Conservation (phyloP, 2,113 vertebrate genomes). For the Romanogobio albipinnatus region DNA sequence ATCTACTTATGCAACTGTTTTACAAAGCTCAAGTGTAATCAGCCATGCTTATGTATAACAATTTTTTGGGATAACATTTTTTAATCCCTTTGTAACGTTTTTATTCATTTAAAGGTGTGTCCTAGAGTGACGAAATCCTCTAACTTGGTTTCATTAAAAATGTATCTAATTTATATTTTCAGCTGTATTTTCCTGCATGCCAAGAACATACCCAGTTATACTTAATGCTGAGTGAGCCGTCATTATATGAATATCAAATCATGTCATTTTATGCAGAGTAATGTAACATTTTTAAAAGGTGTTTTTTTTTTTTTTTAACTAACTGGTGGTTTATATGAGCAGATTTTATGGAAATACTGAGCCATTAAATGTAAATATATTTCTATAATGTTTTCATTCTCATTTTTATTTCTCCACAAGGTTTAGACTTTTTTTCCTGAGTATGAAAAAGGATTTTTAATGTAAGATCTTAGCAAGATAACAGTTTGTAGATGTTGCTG, state of each 20-base stretch:
- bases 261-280: no score
- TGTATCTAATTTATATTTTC: not conserved
- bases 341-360: not conserved
- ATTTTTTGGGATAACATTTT: not conserved
- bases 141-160: constrained; percentile 41
- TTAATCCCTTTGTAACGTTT: constrained; percentile 30
- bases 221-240: not conserved
- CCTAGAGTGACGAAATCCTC: constrained; percentile 11
- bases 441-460: not conserved
- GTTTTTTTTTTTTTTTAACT: no score
- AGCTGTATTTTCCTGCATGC: constrained; percentile 9
- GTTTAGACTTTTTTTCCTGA: not conserved
- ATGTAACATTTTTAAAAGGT: not conserved
- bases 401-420: not conserved
- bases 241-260: not conserved
- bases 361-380: not conserved
- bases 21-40: constrained; percentile 3
- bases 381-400: constrained; percentile 12
- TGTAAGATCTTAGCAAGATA: not conserved
- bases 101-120: constrained; percentile 15
- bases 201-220: constrained; percentile 1
- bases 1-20: constrained; percentile 37
- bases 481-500: not conserved
- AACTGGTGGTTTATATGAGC: not conserved
- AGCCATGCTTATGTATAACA: constrained; percentile 27